Evolutionary conservation across 1,140 invertebrate species (phyloP).

Genomic region (Calliopsis andreniformis): DNA sequence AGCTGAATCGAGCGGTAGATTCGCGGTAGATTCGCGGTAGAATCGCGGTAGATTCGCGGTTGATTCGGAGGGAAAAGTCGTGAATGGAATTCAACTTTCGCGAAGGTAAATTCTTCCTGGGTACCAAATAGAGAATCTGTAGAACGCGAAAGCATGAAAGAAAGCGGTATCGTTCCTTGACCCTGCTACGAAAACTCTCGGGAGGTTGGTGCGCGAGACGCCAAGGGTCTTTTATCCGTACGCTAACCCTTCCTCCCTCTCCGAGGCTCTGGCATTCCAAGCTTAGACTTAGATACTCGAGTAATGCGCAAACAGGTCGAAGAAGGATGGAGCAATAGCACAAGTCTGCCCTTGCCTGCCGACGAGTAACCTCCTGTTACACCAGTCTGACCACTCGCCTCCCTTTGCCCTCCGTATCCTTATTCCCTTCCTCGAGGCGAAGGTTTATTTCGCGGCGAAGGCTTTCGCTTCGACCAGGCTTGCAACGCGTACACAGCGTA

Average conservation of each 20-base stretch:
- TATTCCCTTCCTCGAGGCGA: slow-evolving; percentile 10
- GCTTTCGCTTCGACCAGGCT: slow-evolving; percentile 1
- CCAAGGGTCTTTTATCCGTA: slow-evolving; percentile 39
- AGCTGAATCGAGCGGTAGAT: not conserved
- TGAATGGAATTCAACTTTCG: too few relatives aligned
- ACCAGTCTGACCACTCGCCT: slow-evolving; percentile 68
- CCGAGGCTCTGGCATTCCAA: slow-evolving; percentile 20
- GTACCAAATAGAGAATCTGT: too few relatives aligned
- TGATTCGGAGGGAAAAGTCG: too few relatives aligned
- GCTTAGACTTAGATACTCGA: slow-evolving; percentile 40
- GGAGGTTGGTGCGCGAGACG: slow-evolving; percentile 16
- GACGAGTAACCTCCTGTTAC: slow-evolving; percentile 72
- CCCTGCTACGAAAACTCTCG: slow-evolving; percentile 39
- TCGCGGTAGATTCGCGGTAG: not conserved
- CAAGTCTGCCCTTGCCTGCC: slow-evolving; percentile 56
- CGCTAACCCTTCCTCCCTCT: slow-evolving; percentile 29
- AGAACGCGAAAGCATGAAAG: slow-evolving; percentile 40
- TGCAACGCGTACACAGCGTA: too few relatives aligned
- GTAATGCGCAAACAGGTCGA: slow-evolving; percentile 26
- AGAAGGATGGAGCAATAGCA: slow-evolving; percentile 52
- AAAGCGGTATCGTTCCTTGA: slow-evolving; percentile 53
- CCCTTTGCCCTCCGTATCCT: slow-evolving; percentile 48
- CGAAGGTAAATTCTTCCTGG: too few relatives aligned
- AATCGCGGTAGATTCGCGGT: too few relatives aligned
- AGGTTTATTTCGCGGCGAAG: slow-evolving; percentile 47